Percentiles rank a stretch among this genome's conserved stretches.
Conservation (phyloP, 2,888 invertebrate species). For the Iselma pallidipennis region DNA sequence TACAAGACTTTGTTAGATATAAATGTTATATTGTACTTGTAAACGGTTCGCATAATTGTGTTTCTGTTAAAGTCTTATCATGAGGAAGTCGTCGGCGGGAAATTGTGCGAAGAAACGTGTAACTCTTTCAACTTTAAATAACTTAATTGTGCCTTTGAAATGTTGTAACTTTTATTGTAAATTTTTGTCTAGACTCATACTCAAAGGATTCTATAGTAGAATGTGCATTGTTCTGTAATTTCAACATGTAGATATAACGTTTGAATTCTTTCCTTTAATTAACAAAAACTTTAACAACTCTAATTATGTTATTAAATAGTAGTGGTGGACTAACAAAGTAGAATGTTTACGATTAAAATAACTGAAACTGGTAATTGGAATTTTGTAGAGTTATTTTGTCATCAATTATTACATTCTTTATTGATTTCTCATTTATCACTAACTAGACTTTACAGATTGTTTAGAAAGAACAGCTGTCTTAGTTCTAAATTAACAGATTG, state of each 20-base stretch:
- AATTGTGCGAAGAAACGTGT: constrained; percentile 7
- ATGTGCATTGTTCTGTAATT: not conserved
- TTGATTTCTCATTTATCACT: too few species aligned
- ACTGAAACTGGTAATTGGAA: too few species aligned
- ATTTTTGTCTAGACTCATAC: not conserved
- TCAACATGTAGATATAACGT: not conserved
- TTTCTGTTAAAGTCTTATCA: constrained; percentile 11
- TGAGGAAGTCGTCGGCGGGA: constrained; percentile 4
- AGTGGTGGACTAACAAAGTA: too few species aligned
- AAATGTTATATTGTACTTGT: constrained; percentile 7
- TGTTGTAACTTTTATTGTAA: not conserved
- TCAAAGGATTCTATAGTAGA: not conserved
- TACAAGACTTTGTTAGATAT: not conserved
- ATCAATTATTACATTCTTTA: too few species aligned
- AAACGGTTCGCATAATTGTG: constrained; percentile 6
- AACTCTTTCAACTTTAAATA: constrained; percentile 6
- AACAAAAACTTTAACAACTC: not conserved
- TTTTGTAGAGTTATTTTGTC: too few species aligned
- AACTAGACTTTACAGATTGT: too few species aligned
- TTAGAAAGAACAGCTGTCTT: too few species aligned
- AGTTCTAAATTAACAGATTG: too few species aligned
- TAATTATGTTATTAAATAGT: not conserved
- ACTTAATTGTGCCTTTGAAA: constrained; percentile 8
- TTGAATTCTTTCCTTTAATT: not conserved
- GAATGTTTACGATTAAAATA: too few species aligned